Evolutionary conservation across 2,888 invertebrate genomes (phyloP).

Genomic region (Uropetala carovei): DNA sequence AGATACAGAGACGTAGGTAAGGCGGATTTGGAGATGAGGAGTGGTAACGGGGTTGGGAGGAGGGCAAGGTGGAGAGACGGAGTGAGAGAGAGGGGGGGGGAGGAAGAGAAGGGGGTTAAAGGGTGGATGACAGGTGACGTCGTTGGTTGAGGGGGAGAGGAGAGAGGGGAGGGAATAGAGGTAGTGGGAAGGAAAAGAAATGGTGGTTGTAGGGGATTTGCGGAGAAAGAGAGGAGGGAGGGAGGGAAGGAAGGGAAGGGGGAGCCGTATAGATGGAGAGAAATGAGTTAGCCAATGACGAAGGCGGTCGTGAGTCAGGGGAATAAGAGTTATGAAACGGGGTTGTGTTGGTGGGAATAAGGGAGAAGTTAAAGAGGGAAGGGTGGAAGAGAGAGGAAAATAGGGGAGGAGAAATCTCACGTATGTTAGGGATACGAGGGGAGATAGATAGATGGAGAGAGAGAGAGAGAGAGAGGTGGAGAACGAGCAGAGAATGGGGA

Average conservation of each 20-base stretch:
- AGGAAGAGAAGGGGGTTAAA: not conserved
- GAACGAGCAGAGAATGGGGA: not conserved
- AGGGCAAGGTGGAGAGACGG: too few species aligned
- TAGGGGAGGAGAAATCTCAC: not conserved
- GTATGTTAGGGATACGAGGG: not conserved
- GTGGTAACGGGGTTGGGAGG: not conserved
- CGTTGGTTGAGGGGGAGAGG: not conserved
- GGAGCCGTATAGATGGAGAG: not conserved
- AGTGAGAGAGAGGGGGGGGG: too few species aligned
- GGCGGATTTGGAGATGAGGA: not conserved
- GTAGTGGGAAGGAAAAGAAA: not conserved
- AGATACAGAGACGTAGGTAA: not conserved
- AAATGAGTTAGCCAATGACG: conserved; percentile 19
- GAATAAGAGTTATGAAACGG: conserved; percentile 35
- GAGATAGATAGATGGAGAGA: not conserved
- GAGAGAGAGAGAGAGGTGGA: not conserved
- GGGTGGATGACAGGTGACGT: not conserved
- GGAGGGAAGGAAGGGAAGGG: not conserved
- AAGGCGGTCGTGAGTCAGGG: conserved; percentile 20
- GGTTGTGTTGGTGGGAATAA: not conserved
- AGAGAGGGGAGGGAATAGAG: not conserved
- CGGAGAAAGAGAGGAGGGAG: not conserved
- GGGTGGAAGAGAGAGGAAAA: not conserved
- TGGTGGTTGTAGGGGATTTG: not conserved
- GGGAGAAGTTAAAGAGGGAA: not conserved